Evolutionary conservation across 2,888 invertebrate species (phyloP), one percentile per base, ranked within the genome.

Genomic region (Hypselothyrea guttata): DNA sequence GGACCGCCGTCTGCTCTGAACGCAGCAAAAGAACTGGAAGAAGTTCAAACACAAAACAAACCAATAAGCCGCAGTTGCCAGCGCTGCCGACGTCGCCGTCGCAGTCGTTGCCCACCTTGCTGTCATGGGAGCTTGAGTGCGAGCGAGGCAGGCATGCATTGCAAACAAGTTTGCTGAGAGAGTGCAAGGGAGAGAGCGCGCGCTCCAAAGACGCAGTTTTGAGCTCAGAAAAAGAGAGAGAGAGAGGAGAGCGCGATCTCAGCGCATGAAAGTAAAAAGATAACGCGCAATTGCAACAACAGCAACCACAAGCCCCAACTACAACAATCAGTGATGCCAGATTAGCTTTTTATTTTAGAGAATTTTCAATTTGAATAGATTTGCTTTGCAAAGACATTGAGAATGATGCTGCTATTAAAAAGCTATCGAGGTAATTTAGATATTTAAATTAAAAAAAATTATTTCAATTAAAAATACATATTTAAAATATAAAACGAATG

Each of bases 1-100:
- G 77, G 88, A 89, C 86, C 88, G 87, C 84, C 88, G 88, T 84
- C 82, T 82, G 84, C 86, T 86, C 76, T 86, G 81, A 89, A 88
- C 69, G 79, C 68, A 74, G 83, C 53, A 74, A 78, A 78, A 79
- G 78, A 79, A 79, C 81, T 84, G 75, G 72, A 82, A 75, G 76
- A 82, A 75, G 77, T 82, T 82, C 72, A 65, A 75, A 77, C 70
- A 66, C 67, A 61, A 71, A 82, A 68, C 62, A 71, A 79, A 76
- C 70, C 84, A 71, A 75, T 71, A 71, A 76, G 83, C 74, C 71
- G 55, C 37, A 28, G 68, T 46, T 30, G 38, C 46, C 16, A 57
- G 31, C 18, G 40, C 40, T 27, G 47, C 22, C n/a, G 35, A 28
- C 12, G 28, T 16, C 15, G 45, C 13, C 22, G 45, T 11, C 27